Evolutionary conservation across 2,888 invertebrate genomes (phyloP).

Genomic region (Tetheella fluctuosa): DNA sequence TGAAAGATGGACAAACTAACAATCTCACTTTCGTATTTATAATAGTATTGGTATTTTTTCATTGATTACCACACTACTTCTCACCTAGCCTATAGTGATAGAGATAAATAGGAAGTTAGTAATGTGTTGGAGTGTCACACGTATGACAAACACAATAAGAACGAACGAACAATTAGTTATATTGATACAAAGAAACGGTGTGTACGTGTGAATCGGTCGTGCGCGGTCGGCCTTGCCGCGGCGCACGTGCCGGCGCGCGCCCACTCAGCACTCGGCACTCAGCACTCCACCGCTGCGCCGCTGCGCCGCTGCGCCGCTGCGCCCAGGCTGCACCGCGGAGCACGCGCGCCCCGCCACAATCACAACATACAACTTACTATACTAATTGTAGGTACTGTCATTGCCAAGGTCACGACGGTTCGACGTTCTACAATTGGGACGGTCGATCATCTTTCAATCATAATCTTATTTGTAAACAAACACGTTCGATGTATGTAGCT

Average conservation of each 20-base stretch:
- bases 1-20: too few relatives aligned
- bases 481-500: neutral
- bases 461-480: neutral
- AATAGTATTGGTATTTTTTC: too few relatives aligned
- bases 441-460: conserved; percentile 17
- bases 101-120: neutral
- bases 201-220: neutral
- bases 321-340: conserved; percentile 23
- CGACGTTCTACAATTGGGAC: conserved; percentile 24
- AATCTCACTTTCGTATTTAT: too few relatives aligned
- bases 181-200: neutral
- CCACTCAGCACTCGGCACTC: conserved; percentile 22
- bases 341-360: conserved; percentile 22
- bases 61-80: too few relatives aligned
- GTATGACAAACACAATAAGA: neutral
- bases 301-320: neutral
- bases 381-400: conserved; percentile 41
- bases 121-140: neutral
- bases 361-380: neutral
- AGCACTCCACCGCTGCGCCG: conserved; percentile 25
- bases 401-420: conserved; percentile 45
- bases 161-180: neutral
- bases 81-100: too few relatives aligned
- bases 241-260: neutral
- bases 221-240: neutral